Evolutionary conservation across 2,888 invertebrate species (phyloP).

Genomic region (Hirtodrosophila trivittata): DNA sequence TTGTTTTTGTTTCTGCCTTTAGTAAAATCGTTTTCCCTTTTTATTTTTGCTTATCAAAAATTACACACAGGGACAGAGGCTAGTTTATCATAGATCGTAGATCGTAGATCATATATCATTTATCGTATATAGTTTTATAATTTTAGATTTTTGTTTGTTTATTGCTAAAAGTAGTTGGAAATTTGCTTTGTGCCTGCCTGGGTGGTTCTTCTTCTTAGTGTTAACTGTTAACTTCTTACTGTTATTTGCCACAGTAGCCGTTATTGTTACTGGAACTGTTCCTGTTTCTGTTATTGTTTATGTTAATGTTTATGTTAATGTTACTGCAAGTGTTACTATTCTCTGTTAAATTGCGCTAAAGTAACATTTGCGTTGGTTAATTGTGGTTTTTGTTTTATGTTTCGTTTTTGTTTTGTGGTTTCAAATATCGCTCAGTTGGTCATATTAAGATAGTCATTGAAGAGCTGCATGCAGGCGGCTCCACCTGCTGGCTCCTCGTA

Average conservation of each 20-base stretch:
- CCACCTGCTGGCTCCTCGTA: constrained; percentile 58
- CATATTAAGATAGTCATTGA: constrained; percentile 87
- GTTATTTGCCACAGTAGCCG: constrained; percentile 14
- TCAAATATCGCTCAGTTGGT: constrained; percentile 82
- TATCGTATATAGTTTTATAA: constrained; percentile 31
- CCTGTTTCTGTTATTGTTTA: constrained; percentile 30
- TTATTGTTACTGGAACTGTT: too few species aligned
- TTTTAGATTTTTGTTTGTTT: constrained; percentile 16
- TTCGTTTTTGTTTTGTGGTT: background rate
- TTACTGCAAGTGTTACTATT: constrained; percentile 30
- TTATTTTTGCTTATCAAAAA: constrained; percentile 25
- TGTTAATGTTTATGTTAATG: constrained; percentile 12
- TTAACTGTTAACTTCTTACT: constrained; percentile 11
- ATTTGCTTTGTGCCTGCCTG: constrained; percentile 37
- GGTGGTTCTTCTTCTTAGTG: constrained; percentile 26
- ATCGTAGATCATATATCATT: constrained; percentile 1
- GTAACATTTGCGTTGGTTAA: constrained; percentile 45
- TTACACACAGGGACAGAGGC: constrained; percentile 28
- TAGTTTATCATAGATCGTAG: background rate
- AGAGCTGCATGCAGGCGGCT: constrained; percentile 85
- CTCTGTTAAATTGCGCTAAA: constrained; percentile 60
- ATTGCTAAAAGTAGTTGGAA: constrained; percentile 41
- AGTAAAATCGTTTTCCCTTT: constrained; percentile 39
- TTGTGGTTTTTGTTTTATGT: constrained; percentile 3
- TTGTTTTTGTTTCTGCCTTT: constrained; percentile 20